These are phyloP conservation scores for Pedetes capensis DNA, from an alignment of 2,113 vertebrate genomes.

Conservation along the genomic window DNA sequence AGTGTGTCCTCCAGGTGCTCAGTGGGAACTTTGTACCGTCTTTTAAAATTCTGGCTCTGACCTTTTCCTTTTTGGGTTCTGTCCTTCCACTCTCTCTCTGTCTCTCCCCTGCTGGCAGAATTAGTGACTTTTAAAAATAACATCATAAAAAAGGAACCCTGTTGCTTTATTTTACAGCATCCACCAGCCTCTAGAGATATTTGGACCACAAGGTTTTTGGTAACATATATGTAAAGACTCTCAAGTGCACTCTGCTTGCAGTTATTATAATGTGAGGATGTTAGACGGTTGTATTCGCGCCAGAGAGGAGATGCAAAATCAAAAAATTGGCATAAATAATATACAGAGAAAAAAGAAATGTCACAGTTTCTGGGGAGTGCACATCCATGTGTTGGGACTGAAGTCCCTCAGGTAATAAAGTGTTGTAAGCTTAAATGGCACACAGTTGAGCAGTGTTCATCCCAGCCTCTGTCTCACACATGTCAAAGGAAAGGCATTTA, in stretches of 20 bases:
- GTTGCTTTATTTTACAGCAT: conserved; percentile 63
- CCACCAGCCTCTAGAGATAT: conserved; percentile 48
- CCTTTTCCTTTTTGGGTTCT: background rate
- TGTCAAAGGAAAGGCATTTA: background rate
- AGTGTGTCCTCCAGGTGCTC: background rate
- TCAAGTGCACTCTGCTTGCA: conserved; percentile 44
- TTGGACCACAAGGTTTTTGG: conserved; percentile 41
- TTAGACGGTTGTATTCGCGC: background rate
- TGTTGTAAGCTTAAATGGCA: background rate
- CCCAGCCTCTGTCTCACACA: background rate
- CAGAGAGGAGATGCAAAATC: conserved; percentile 15
- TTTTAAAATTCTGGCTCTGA: background rate
- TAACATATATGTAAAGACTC: conserved; percentile 54
- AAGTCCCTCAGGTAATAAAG: background rate
- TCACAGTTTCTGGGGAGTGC: background rate
- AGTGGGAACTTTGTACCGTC: background rate
- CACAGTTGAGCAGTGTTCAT: background rate
- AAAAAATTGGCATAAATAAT: conserved; percentile 24
- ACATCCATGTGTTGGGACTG: background rate
- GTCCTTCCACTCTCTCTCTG: background rate
- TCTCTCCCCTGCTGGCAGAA: background rate
- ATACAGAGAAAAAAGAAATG: conserved; percentile 12
- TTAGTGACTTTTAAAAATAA: conserved; percentile 27
- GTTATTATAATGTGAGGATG: background rate
- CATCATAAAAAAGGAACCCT: conserved; percentile 51